Evolutionary conservation across 1,140 invertebrate species (phyloP).

Genomic region (Colletes latitarsis): DNA sequence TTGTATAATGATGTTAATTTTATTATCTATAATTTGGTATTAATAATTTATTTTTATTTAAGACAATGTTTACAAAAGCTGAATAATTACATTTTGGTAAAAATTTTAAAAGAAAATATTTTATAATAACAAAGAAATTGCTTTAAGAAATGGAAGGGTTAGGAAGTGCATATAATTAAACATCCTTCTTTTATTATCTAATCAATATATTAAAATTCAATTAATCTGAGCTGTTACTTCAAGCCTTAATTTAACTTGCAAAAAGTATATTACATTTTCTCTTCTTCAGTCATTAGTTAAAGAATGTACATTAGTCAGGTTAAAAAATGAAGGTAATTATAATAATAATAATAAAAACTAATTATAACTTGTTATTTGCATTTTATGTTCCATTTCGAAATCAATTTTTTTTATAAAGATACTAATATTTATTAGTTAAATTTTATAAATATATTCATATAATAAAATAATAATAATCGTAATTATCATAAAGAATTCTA

Average conservation of each 20-base stretch:
- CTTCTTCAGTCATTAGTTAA: slow-evolving; percentile 13
- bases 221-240: slow-evolving; percentile 22
- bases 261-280: slow-evolving; percentile 10
- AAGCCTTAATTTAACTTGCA: slow-evolving; percentile 26
- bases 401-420: slow-evolving; percentile 31
- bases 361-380: slow-evolving; percentile 31
- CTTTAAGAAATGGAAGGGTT: neutral
- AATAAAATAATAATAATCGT: slow-evolving; percentile 54
- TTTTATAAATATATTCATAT: slow-evolving; percentile 24
- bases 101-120: neutral
- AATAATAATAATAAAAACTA: slow-evolving; percentile 22
- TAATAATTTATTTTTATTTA: neutral
- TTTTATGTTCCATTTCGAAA: slow-evolving; percentile 34
- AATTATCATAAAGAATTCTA: slow-evolving; percentile 27
- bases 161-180: slow-evolving; percentile 20
- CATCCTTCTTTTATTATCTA: slow-evolving; percentile 44
- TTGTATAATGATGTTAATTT: neutral
- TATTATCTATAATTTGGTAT: neutral
- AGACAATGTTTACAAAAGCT: slow-evolving; percentile 1
- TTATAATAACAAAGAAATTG: slow-evolving; percentile 9
- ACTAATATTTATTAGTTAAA: slow-evolving; percentile 30
- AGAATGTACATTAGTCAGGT: slow-evolving; percentile 23
- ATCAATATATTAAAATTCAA: slow-evolving; percentile 34
- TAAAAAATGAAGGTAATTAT: slow-evolving; percentile 26
- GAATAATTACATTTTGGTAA: neutral